These are phyloP conservation scores for Scomberomorus guttatus DNA, from an alignment of 2,797 vertebrate species.

Conservation along the genomic window DNA sequence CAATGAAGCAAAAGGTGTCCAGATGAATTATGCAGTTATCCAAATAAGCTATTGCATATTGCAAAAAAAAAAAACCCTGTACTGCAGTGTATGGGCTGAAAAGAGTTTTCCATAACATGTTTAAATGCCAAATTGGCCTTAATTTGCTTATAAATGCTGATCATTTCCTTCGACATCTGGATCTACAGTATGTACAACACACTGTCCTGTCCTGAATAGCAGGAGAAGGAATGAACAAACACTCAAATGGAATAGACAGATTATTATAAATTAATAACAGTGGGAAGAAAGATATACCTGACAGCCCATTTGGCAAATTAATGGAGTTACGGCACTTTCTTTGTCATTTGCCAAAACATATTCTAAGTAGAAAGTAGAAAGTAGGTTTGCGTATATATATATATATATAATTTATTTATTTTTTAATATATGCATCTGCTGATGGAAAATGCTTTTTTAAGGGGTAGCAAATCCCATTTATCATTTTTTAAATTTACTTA, in stretches of 20 bases:
- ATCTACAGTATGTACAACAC: too few species aligned
- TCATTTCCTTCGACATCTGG: neutral
- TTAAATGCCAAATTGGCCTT: neutral
- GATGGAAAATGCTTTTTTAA: too few species aligned
- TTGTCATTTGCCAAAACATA: neutral
- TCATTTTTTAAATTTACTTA: too few species aligned
- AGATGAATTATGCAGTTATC: conserved; percentile 17
- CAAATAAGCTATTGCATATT: conserved; percentile 13
- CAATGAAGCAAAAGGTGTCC: conserved; percentile 30
- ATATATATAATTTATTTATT: too few species aligned
- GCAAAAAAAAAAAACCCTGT: neutral
- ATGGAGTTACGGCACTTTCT: neutral
- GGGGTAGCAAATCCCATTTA: too few species aligned
- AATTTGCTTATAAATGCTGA: neutral
- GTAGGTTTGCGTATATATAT: too few species aligned
- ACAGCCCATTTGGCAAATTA: too few species aligned
- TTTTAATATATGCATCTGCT: too few species aligned
- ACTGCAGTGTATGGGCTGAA: neutral
- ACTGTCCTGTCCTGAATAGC: neutral
- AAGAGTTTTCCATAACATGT: neutral
- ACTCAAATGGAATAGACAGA: neutral
- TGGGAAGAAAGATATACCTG: too few species aligned
- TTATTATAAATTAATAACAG: too few species aligned
- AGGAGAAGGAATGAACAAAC: neutral
- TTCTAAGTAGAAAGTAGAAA: too few species aligned